Evolutionary conservation across 2,113 vertebrate species (phyloP), one percentile per base, ranked within the genome.

Genomic region (Pithys albifrons): DNA sequence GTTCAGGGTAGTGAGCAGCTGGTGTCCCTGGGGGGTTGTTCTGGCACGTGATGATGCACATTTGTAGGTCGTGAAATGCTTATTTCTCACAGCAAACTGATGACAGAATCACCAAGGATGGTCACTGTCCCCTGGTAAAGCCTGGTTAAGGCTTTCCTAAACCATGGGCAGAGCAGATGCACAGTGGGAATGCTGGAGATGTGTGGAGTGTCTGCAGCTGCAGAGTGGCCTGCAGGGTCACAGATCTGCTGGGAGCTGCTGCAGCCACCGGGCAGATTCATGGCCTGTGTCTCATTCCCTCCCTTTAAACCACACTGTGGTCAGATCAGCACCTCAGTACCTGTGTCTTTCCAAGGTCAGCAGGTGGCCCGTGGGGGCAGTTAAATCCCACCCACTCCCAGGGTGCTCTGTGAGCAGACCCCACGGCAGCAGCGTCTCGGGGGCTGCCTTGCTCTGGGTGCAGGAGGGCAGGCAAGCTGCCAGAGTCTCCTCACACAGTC

Each of bases 221-320:
- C 33, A 49, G 76, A 20, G 57, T 19, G 58, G 77, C 19, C 4
- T 5, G 45, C 45, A 8, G 0, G 1, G 39, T 29, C 57, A 31
- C 0, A 0, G 70, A 3, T 15, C 27, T 15, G 12, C 31, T 0
- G 0, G 58, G 87, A 65, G 6, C 57, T 64, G 77, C 74, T 18
- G 31, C 59, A 57, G 77, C 72, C 19, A 0, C 2, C 1, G 1
- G 45, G 12, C 59, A 61, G 70, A 61, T 37, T 23, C 31, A 4
- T 25, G 6, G 19, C 33, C 14, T 4, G 10, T 37, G 15, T 28
- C 48, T 58, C 49, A 45, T 7, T 72, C 46, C 35, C 24, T 9
- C 57, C 46, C 37, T 61, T 33, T 25, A 28, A 55, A 89, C 72
- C 7, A 46, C 6, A 4, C n/a, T 69, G 8, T 8, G 22, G 3